Conservation (phyloP, 2,888 invertebrate species). For the Ceriagrion tenellum region DNA sequence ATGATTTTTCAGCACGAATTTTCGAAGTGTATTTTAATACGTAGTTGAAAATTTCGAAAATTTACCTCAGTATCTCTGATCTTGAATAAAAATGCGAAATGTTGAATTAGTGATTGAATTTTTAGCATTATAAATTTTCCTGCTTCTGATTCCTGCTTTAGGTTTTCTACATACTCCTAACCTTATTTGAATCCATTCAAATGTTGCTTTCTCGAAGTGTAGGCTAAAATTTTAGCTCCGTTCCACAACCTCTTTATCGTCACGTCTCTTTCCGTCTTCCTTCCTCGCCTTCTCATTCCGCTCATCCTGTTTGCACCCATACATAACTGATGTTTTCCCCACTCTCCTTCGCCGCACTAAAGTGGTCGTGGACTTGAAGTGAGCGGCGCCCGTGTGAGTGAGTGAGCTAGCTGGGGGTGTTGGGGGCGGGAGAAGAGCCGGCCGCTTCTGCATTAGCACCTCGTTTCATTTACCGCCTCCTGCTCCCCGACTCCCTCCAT, state of each 20-base stretch:
- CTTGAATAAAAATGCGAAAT: too few relatives aligned
- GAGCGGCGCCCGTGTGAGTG: background rate
- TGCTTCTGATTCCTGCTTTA: too few relatives aligned
- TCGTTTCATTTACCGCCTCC: constrained; percentile 34
- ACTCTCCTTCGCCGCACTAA: background rate
- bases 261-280: background rate
- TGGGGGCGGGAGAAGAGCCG: too few relatives aligned
- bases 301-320: background rate
- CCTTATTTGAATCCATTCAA: too few relatives aligned
- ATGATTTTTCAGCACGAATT: too few relatives aligned
- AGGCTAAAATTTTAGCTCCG: background rate
- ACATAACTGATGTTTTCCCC: constrained; percentile 6
- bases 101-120: too few relatives aligned
- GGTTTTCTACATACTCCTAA: too few relatives aligned
- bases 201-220: too few relatives aligned
- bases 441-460: constrained; percentile 26
- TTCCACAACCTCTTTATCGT: background rate
- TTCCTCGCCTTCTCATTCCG: background rate
- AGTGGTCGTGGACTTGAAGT: constrained; percentile 4
- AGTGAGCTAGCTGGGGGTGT: background rate
- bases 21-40: too few relatives aligned
- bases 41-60: too few relatives aligned
- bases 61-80: too few relatives aligned
- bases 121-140: too few relatives aligned
- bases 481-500: background rate